Base-by-base conservation (phyloP, 23 tunicate species). In the Halocynthia roretzi region DNA sequence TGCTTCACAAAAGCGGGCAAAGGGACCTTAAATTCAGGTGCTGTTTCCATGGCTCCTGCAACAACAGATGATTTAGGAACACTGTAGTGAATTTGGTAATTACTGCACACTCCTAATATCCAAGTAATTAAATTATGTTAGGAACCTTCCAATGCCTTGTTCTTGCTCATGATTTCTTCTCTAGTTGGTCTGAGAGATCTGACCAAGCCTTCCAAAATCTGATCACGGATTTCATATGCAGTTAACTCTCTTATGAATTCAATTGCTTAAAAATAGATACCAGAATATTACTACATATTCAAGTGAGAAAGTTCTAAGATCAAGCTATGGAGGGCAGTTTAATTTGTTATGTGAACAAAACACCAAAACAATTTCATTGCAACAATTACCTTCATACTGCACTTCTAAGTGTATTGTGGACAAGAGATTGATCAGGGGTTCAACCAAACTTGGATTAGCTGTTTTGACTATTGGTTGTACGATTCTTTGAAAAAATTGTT, bases 371-470 rank as follows among this genome's bases (percentile, higher is more conserved):
- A 12, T 18, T 68, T 18, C 19, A 68, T 15, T 15, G 12, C 17
- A 0, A 2, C 31, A 68, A 19, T 21, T 21, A 83, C 81, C 81
- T 79, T 92, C 98, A 69, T 92, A 92, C 61, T 86, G 98, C 18
- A 92, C 98, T 79, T 92, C 98, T 15, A 92, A 70, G 61, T 92
- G 98, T 14, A 77, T 81, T 40, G 98, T 76, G 12, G 87, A 72
- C 23, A 92, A 74, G 52, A 92, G 75, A 71, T 92, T 86, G 12
- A 92, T 62, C 71, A 92, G 55, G 4, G 98, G 98, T 57, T 86
- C 98, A 54, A 86, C 85, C 50, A 92, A 70, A 73, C 88, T 92
- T 31, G 98, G 84, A 60, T 86, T 86, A 10, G 90, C 92, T 8
- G 53, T 56, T 69, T 86, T 80, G 10, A 92, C 98, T 10, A 86